Evolutionary conservation across 2,113 vertebrate genomes (phyloP).

Genomic region (Camelus dromedarius): DNA sequence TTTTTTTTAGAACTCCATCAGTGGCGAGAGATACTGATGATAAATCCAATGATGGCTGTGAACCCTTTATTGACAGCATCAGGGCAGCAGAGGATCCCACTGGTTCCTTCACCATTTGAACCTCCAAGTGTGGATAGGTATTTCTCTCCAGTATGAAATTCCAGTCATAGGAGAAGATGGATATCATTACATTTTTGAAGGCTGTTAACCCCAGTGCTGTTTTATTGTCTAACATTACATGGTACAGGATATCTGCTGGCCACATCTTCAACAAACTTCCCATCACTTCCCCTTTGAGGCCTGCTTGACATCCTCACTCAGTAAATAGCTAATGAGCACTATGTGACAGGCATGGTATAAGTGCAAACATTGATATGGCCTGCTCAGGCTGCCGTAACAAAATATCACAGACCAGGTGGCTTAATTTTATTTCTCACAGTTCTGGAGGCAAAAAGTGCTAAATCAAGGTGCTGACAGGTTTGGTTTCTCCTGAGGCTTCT

Average conservation of each 20-base stretch:
- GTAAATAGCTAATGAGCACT: not conserved
- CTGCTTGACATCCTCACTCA: not conserved
- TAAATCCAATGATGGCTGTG: constrained; percentile 93
- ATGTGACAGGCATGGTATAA: not conserved
- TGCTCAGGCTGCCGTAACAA: not conserved
- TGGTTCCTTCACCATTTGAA: constrained; percentile 91
- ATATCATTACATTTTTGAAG: not conserved
- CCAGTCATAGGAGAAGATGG: not conserved
- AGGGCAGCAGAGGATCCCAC: constrained; percentile 92
- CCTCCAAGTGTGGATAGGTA: constrained; percentile 93
- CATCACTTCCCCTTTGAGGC: not conserved
- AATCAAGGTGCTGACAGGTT: not conserved
- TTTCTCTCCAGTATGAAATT: not conserved
- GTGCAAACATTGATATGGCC: not conserved
- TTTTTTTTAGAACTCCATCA: constrained; percentile 91
- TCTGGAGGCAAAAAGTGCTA: not conserved
- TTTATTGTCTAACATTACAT: not conserved
- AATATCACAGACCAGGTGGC: not conserved
- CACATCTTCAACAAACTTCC: not conserved
- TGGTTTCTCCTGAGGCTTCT: not conserved
- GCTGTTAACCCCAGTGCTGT: not conserved
- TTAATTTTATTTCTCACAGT: not conserved
- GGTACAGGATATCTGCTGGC: not conserved
- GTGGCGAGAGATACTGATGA: constrained; percentile 93
- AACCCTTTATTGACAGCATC: constrained; percentile 92